phyloP scores from a whole-genome alignment of 2,113 vertebrate species.

The Megalops atlanticus region DNA sequence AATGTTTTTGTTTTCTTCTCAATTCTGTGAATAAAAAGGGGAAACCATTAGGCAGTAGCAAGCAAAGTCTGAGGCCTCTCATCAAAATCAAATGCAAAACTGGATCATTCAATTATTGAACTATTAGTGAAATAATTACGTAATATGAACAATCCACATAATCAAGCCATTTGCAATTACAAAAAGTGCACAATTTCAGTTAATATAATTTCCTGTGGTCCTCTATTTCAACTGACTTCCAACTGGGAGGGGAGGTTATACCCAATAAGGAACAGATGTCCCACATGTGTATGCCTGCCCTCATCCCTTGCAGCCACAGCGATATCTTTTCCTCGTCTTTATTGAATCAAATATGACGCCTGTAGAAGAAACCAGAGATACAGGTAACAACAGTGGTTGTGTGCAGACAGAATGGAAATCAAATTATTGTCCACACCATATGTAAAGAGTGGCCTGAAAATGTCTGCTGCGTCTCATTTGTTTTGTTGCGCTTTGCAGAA shows the following conservation, averaged over 20 bases:
- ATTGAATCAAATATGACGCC: background rate
- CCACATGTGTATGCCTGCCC: background rate
- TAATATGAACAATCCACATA: no score
- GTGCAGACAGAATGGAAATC: background rate
- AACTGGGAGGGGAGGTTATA: no score
- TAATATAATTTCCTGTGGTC: no score
- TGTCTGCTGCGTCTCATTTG: constrained; percentile 59
- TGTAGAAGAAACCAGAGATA: background rate
- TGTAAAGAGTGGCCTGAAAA: constrained; percentile 17
- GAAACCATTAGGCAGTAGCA: no score
- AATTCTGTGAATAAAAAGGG: no score
- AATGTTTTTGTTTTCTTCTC: no score
- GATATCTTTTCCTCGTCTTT: background rate
- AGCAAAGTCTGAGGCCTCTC: no score
- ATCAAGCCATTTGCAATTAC: no score
- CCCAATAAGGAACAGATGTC: background rate
- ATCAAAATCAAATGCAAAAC: no score
- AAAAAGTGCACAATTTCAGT: no score
- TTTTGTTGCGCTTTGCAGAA: constrained; percentile 60
- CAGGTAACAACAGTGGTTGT: background rate
- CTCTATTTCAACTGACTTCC: no score
- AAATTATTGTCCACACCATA: background rate
- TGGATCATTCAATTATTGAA: background rate
- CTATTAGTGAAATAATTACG: background rate
- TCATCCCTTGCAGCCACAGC: background rate